phyloP scores from a whole-genome alignment of 2,888 invertebrate genomes.

The Heliconius ismenius region DNA sequence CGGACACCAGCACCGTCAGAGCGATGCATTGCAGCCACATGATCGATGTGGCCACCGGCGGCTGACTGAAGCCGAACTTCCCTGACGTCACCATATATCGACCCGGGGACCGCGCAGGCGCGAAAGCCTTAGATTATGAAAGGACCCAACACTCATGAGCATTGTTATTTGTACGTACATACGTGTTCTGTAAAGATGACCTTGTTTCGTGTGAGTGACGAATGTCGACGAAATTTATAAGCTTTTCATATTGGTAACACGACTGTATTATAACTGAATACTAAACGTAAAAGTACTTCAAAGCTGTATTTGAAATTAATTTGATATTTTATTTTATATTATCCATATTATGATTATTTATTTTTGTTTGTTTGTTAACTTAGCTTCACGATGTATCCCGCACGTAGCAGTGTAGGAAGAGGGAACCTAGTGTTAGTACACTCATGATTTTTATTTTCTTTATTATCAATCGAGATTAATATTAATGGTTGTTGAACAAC shows the following conservation, averaged over 20 bases:
- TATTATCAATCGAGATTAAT: too few relatives aligned
- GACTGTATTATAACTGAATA: background rate
- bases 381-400: too few relatives aligned
- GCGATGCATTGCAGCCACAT: conserved; percentile 78
- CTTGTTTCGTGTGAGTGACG: conserved; percentile 38
- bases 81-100: conserved; percentile 78
- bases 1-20: conserved; percentile 69
- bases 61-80: conserved; percentile 71
- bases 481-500: too few relatives aligned
- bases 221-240: conserved; percentile 15
- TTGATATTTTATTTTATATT: too few relatives aligned
- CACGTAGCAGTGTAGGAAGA: too few relatives aligned
- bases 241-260: conserved; percentile 5
- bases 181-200: conserved; percentile 37
- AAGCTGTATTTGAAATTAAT: too few relatives aligned
- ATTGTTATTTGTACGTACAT: conserved; percentile 57
- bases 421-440: too few relatives aligned
- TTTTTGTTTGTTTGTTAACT: too few relatives aligned
- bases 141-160: conserved; percentile 54
- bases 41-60: conserved; percentile 70
- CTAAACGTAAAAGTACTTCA: background rate
- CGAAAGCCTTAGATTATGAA: conserved; percentile 60
- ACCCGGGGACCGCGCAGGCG: conserved; percentile 71
- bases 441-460: too few relatives aligned
- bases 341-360: too few relatives aligned